Conservation (phyloP, 2,113 vertebrate genomes). For the Hippopotamus amphibius region DNA sequence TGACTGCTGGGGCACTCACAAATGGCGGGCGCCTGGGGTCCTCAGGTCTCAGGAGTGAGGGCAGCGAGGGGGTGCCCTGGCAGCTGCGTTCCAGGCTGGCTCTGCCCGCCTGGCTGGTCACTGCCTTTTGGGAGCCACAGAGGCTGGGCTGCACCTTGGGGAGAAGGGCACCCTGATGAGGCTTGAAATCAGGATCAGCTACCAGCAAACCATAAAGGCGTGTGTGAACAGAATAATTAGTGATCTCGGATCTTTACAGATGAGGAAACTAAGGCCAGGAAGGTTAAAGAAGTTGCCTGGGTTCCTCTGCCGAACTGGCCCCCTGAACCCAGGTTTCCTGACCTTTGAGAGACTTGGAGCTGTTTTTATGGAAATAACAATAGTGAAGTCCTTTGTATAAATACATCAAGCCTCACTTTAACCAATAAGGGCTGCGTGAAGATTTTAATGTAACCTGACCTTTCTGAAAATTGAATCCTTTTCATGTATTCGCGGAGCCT, state of each 20-base stretch:
- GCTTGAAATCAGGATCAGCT: background rate
- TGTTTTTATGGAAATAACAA: background rate
- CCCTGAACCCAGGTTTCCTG: background rate
- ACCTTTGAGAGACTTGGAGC: background rate
- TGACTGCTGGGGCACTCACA: fast-evolving
- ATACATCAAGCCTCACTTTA: background rate
- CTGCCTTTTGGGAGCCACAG: background rate
- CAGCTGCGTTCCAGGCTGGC: fast-evolving
- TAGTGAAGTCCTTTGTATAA: background rate
- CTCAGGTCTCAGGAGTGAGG: background rate
- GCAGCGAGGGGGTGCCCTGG: background rate
- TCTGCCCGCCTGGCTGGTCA: fast-evolving
- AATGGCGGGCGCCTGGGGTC: background rate
- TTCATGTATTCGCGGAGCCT: no score
- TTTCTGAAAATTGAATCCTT: background rate
- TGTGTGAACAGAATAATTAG: no score
- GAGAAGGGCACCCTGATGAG: background rate
- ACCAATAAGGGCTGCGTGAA: background rate
- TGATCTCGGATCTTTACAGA: background rate
- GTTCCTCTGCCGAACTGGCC: background rate
- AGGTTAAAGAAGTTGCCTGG: background rate
- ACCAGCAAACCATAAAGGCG: background rate
- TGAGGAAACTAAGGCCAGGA: background rate
- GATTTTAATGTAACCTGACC: background rate
- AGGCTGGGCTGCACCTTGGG: background rate